Base-by-base conservation (phyloP, 2,113 vertebrate genomes). In the Puffinus mauretanicus region DNA sequence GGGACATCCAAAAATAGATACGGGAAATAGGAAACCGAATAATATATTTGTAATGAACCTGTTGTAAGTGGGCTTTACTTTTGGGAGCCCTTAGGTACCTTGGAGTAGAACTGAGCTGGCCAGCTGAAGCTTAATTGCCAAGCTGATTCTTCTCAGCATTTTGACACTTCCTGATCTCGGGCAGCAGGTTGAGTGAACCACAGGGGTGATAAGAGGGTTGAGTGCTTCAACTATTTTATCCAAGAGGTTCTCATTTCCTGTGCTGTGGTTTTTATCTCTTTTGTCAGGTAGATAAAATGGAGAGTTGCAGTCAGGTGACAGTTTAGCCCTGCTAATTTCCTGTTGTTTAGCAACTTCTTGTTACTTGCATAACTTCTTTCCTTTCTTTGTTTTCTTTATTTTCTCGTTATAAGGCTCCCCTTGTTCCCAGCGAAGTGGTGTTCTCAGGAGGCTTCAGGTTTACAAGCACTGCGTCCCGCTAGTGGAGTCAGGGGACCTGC, bases 401-500 rank as follows among this genome's bases (percentile, higher is more conserved):
- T 58, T 70, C 73, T 57, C 13, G 1, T 87, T 82, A 4, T 32
- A 91, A 99, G 99, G 99, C 47, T 99, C 99, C 16, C 98, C 99
- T 6, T 97, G 98, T 60, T 97, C 91, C 70, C 98, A 98, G 67
- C 95, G 71, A 29, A 98, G 98, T 7, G 99, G 99, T 11, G 97
- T 98, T 36, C 96, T 96, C 49, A 98, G 99, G 77, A 99, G 99
- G 76, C 96, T 98, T 49, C 97, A 98, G 27, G 81, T 99, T 58
- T 99, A 99, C 95, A 98, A 98, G 67, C 98, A 98, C 95, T 99
- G 98, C 34, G 71, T 99, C 88, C 98, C 97, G 3, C 97, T 99
- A 13, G 99, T 99, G 96, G 99, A 99, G 86, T 99, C 99, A 2
- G 99, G 99, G 40, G 99, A 99, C 72, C 97, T 99, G 75, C 98